A percentile compares a stretch with the other conserved stretches of the same genome.
Evolutionary conservation across 2,113 vertebrate genomes (phyloP).

Genomic region (Channa maculata): DNA sequence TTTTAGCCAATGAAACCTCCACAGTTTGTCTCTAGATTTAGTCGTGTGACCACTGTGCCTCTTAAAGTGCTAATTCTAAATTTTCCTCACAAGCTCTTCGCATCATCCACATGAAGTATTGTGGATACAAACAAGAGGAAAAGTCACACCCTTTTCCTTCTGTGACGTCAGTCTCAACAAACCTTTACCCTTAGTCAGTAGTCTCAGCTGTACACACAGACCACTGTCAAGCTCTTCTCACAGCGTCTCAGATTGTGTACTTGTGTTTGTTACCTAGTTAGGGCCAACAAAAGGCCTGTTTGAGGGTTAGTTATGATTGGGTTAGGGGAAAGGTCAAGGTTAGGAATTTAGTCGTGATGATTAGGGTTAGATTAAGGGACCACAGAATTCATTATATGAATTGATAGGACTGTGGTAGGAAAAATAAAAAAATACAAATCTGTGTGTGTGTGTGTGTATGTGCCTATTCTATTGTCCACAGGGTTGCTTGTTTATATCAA

Average conservation of each 20-base stretch:
- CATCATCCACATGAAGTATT: conserved; percentile 47
- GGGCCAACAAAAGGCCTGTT: no score
- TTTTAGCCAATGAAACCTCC: neutral
- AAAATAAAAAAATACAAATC: no score
- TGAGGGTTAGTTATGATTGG: no score
- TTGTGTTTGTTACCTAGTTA: conserved; percentile 14
- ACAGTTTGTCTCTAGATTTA: neutral
- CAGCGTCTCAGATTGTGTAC: conserved; percentile 32
- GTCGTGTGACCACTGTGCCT: no score
- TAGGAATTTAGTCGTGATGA: no score
- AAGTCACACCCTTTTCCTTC: conserved; percentile 55
- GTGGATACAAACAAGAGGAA: conserved; percentile 50
- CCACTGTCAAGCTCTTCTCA: conserved; percentile 77
- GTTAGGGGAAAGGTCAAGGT: no score
- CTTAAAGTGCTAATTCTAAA: no score
- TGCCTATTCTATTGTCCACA: conserved; percentile 26
- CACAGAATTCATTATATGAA: no score
- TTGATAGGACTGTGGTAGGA: no score
- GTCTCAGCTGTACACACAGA: conserved; percentile 80
- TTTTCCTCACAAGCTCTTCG: conserved; percentile 29
- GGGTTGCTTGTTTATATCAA: conserved; percentile 51
- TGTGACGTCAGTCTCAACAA: conserved; percentile 74
- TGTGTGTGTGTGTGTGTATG: conserved; percentile 28
- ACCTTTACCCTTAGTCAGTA: conserved; percentile 73
- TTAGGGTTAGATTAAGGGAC: no score